A percentile compares a stretch with the other conserved stretches of the same genome.
These are phyloP conservation scores for Phrynosoma platyrhinos DNA, from an alignment of 2,113 vertebrate species.

Conservation along the genomic window DNA sequence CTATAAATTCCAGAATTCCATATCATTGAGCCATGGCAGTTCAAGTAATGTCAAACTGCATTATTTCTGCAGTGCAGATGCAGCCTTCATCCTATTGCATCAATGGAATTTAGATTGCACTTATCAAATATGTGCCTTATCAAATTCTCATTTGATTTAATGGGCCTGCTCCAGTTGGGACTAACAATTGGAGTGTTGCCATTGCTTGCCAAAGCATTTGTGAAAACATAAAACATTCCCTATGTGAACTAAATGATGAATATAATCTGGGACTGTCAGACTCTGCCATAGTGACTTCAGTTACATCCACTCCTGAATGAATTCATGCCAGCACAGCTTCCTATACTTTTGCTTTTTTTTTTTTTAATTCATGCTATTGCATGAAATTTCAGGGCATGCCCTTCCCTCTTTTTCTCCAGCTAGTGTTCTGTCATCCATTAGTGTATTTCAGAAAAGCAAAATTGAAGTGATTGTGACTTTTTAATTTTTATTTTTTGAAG, in stretches of 20 bases:
- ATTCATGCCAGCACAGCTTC: background rate
- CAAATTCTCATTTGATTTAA: no score
- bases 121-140: no score
- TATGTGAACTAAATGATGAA: background rate
- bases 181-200: background rate
- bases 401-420: background rate
- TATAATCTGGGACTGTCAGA: background rate
- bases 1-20: no score
- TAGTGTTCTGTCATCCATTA: background rate
- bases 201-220: background rate
- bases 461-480: background rate
- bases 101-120: no score
- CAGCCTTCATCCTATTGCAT: no score
- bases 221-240: background rate
- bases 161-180: background rate
- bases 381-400: background rate
- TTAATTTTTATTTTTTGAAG: background rate
- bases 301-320: background rate
- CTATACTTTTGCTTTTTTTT: background rate
- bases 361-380: background rate
- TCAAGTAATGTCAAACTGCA: no score
- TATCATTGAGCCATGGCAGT: no score
- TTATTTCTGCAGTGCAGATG: no score
- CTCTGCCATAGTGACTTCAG: background rate
- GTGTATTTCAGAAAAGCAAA: conserved; percentile 9